Evolutionary conservation across 2,113 vertebrate genomes (phyloP).

Genomic region (Theropithecus gelada): DNA sequence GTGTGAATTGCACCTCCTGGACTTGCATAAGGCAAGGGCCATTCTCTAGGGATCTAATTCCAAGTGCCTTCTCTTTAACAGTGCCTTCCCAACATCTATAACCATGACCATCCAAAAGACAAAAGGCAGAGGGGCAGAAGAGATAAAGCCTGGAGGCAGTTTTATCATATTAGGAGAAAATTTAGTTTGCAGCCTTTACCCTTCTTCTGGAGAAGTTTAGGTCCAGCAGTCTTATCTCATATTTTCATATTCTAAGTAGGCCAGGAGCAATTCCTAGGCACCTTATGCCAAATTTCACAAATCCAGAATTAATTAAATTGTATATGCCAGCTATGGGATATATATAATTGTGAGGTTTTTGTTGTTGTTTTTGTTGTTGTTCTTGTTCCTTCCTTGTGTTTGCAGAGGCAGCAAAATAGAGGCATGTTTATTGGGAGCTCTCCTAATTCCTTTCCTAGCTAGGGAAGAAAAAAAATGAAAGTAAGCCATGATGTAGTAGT

Average conservation of each 20-base stretch:
- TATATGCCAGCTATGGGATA: neutral
- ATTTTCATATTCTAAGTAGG: neutral
- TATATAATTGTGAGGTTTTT: neutral
- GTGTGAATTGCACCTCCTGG: neutral
- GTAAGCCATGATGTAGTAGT: neutral
- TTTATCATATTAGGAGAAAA: neutral
- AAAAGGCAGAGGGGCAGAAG: neutral
- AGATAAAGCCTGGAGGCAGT: neutral
- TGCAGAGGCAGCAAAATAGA: neutral
- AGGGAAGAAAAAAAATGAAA: neutral
- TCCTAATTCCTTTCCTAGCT: neutral
- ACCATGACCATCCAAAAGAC: neutral
- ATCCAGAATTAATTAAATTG: constrained; percentile 5
- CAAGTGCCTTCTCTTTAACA: neutral
- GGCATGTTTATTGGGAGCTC: neutral
- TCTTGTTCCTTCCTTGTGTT: neutral
- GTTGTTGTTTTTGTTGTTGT: neutral
- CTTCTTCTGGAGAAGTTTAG: neutral
- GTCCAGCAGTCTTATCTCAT: neutral
- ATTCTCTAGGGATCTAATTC: neutral
- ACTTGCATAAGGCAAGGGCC: neutral
- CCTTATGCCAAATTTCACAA: neutral
- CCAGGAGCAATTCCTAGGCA: neutral
- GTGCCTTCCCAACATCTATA: neutral
- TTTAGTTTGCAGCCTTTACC: neutral